Base-by-base conservation (phyloP, 37 sponge, comb jelly and placozoan genomes). In the Dysidea cf. avara region DNA sequence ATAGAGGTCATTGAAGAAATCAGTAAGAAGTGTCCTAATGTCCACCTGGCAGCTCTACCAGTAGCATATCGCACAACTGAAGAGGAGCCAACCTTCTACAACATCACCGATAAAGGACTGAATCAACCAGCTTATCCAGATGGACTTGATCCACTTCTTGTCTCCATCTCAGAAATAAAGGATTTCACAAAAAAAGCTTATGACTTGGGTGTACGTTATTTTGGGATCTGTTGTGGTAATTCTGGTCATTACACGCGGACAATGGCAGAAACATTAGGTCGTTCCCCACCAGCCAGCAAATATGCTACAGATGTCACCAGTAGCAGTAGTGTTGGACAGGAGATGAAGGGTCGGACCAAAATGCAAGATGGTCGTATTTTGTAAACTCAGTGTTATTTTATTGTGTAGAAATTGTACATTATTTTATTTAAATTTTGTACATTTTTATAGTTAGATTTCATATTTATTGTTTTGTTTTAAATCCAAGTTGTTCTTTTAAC, bases 171-270 rank as follows among this genome's bases (percentile, higher is more conserved):
- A 20, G 86, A 78, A 26, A 78, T 85, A 31, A 61, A 37, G 9
- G 22, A 43, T 38, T 85, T 85, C 74, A 78, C 79, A 31, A 67
- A 79, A 61, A 38, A 53, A 7, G 72, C 74, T 48, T 38, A 54
- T n/a, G 74, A 78, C 12, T 50, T 85, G 56, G 86, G 79, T 7
- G 28, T 85, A 53, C 70, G 53, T 72, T 85, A 85, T 66, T n/a
- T 85, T 7, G 86, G 86, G 32, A 78, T 85, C 49, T 85, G 86
- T 50, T 85, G 86, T 78, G 86, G 86, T 9, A 85, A 85, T 35
- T 56, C 69, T 12, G 79, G 79, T 9, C 69, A 56, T 39, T 67
- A 72, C 50, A 85, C 75, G 3, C 68, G 86, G 1, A 53, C 74
- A 17, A 78, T 85, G 79, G 86, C 86, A 32, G 74, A 66, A 28